Evolutionary conservation across 2,113 vertebrate genomes (phyloP).

Genomic region (Chloropsis hardwickii): DNA sequence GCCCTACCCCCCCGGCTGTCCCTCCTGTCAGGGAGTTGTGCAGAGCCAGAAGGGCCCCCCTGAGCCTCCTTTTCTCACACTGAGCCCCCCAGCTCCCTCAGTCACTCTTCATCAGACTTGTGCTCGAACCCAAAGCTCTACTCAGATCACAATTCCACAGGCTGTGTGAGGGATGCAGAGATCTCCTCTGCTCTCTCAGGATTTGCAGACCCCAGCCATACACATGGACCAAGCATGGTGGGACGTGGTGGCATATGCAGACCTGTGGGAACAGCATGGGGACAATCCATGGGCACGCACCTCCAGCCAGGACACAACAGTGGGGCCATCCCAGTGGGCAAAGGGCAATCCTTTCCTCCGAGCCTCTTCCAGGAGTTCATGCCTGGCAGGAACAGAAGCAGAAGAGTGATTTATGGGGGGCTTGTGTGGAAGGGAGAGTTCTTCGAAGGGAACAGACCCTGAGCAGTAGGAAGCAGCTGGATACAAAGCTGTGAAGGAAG

Average conservation of each 20-base stretch:
- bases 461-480: background rate
- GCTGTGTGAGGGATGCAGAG: background rate
- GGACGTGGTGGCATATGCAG: background rate
- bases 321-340: conserved; percentile 96
- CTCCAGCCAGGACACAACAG: conserved; percentile 98
- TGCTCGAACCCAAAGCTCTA: background rate
- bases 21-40: background rate
- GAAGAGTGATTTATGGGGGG: background rate
- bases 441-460: background rate
- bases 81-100: background rate
- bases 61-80: background rate
- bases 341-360: conserved; percentile 91
- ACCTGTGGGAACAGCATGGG: fast-evolving
- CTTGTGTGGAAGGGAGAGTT: background rate
- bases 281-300: conserved; percentile 35
- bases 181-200: background rate
- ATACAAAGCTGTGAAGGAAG: background rate
- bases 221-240: background rate
- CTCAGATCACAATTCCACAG: background rate
- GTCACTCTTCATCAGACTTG: background rate
- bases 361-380: conserved; percentile 94
- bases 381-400: conserved; percentile 71
- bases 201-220: background rate
- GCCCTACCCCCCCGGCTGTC: fast-evolving
- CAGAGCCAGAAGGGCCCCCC: background rate